phyloP scores from a whole-genome alignment of 1,140 invertebrate species.

The Ostrea edulis region DNA sequence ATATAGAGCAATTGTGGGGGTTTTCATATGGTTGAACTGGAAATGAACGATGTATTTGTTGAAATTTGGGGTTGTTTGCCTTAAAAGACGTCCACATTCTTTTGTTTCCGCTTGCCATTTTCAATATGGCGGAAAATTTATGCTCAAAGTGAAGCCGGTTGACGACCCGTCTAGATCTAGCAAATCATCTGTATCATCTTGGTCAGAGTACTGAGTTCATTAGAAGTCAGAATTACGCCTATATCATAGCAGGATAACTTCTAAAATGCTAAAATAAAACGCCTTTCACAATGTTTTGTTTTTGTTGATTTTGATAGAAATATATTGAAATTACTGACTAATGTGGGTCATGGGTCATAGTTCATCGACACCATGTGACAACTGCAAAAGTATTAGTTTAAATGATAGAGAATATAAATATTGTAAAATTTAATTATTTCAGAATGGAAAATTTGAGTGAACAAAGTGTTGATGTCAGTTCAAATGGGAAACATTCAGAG shows the following conservation, averaged over 20 bases:
- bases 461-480: not conserved
- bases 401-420: not conserved
- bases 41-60: not conserved
- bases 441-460: slow-evolving; percentile 17
- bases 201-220: not conserved
- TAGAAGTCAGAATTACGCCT: too few species aligned
- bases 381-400: not conserved
- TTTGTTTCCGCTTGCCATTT: slow-evolving; percentile 35
- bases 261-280: too few species aligned
- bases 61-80: not conserved
- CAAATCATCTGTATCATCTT: not conserved
- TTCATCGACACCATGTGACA: slow-evolving; percentile 32
- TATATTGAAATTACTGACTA: not conserved
- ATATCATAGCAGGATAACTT: too few species aligned
- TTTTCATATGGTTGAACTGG: not conserved
- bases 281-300: not conserved
- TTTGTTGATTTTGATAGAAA: not conserved
- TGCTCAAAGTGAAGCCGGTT: slow-evolving; percentile 42
- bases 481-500: not conserved
- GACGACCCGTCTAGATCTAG: not conserved
- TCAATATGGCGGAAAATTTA: slow-evolving; percentile 61
- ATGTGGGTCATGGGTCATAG: slow-evolving; percentile 35
- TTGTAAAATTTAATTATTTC: not conserved
- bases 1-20: not conserved
- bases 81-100: slow-evolving; percentile 23